Percentiles rank a stretch among this genome's conserved stretches.
Conservation (phyloP, 1,140 invertebrate genomes). For the Parapsyche elsis region DNA sequence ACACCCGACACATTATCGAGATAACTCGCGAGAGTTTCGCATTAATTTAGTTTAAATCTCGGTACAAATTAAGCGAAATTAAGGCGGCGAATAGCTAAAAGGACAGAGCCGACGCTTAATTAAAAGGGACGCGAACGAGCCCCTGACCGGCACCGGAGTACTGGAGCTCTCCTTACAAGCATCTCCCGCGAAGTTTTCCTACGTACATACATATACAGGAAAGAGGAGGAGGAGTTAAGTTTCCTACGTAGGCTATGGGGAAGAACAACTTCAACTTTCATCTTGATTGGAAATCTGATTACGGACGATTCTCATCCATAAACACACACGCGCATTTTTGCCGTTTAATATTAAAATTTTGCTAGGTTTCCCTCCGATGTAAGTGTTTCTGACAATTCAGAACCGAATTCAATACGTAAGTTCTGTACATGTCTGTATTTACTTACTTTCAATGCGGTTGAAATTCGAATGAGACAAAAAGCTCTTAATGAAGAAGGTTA, state of each 20-base stretch:
- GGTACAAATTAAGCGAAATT: constrained; percentile 56
- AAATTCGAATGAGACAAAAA: constrained; percentile 8
- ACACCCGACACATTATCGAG: constrained; percentile 54
- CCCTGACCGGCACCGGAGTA: constrained; percentile 12
- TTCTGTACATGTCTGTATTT: too few relatives aligned
- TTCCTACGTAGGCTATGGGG: background rate
- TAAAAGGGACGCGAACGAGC: constrained; percentile 33
- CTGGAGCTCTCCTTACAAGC: background rate
- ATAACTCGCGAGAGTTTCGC: constrained; percentile 52
- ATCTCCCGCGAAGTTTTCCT: background rate
- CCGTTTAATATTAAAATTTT: too few relatives aligned
- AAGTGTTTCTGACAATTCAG: too few relatives aligned
- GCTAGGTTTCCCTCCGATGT: too few relatives aligned
- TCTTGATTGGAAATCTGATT: constrained; percentile 27
- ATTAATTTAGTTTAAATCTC: constrained; percentile 56
- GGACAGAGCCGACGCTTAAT: constrained; percentile 39
- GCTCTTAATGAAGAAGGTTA: background rate
- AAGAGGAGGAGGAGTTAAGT: constrained; percentile 6
- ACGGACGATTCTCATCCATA: background rate
- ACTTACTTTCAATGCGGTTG: background rate
- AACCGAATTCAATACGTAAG: too few relatives aligned
- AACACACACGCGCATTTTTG: too few relatives aligned
- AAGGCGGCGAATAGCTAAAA: constrained; percentile 50
- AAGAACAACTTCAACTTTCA: constrained; percentile 19
- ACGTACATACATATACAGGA: background rate